Evolutionary conservation across 2,888 invertebrate genomes (phyloP).

Genomic region (Odontocolon sp.): DNA sequence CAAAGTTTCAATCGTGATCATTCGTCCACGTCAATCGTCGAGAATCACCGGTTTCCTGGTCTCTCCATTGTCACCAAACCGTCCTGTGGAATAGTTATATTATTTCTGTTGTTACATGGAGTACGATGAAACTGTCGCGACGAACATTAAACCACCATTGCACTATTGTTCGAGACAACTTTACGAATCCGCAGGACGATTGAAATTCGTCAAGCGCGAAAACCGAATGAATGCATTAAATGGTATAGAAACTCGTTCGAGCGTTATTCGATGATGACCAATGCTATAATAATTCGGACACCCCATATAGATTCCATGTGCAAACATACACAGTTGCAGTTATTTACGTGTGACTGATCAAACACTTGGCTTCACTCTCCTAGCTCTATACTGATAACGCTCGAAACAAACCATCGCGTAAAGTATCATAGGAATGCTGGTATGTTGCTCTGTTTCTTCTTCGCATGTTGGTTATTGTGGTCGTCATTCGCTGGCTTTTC

Average conservation of each 20-base stretch:
- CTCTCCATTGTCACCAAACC: constrained; percentile 48
- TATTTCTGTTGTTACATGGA: not conserved
- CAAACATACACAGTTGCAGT: not conserved
- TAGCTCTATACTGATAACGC: too few species aligned
- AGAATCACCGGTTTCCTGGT: constrained; percentile 67
- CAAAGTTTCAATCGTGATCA: constrained; percentile 69
- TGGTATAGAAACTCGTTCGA: constrained; percentile 8
- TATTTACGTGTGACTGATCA: constrained; percentile 43
- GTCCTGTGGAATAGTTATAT: constrained; percentile 20
- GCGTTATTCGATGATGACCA: constrained; percentile 30
- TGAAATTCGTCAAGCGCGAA: constrained; percentile 18
- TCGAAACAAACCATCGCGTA: too few species aligned
- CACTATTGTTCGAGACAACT: constrained; percentile 24
- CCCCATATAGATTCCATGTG: not conserved
- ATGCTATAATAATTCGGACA: constrained; percentile 24
- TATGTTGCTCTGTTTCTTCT: constrained; percentile 6
- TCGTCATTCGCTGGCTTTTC: constrained; percentile 32
- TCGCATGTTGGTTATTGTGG: constrained; percentile 13
- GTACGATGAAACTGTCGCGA: constrained; percentile 32
- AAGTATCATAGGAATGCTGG: constrained; percentile 49
- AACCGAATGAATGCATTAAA: not conserved
- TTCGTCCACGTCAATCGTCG: constrained; percentile 66
- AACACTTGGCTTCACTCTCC: constrained; percentile 35
- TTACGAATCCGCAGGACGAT: constrained; percentile 20
- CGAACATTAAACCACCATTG: constrained; percentile 4